These are phyloP conservation scores for Drosophila suboccidentalis DNA, from an alignment of 2,888 invertebrate species.

Conservation along the genomic window DNA sequence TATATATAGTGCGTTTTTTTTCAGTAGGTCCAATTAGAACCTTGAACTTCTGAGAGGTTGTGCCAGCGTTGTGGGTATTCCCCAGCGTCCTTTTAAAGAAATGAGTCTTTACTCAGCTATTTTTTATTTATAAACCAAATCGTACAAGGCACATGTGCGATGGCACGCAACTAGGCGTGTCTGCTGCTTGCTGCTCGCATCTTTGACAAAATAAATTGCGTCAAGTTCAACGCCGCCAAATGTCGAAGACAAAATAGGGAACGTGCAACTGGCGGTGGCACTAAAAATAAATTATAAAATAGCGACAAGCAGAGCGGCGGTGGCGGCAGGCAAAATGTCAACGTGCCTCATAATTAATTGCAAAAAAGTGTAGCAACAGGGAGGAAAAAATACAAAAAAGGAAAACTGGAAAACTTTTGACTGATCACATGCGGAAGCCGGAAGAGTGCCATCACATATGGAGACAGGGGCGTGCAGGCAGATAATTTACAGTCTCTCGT, in stretches of 20 bases:
- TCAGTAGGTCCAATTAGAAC: constrained; percentile 21
- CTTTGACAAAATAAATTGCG: constrained; percentile 80
- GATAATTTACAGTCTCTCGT: constrained; percentile 41
- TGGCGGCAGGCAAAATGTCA: constrained; percentile 59
- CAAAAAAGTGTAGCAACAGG: constrained; percentile 47
- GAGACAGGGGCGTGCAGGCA: background rate
- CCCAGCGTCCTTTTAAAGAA: constrained; percentile 51
- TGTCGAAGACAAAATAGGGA: constrained; percentile 73
- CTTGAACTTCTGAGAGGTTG: constrained; percentile 41
- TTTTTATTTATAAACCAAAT: constrained; percentile 56
- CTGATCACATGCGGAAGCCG: constrained; percentile 78
- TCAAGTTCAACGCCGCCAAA: constrained; percentile 80
- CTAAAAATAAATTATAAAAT: constrained; percentile 77
- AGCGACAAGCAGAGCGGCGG: constrained; percentile 53
- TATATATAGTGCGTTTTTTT: background rate
- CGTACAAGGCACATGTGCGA: constrained; percentile 59
- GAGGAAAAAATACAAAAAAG: constrained; percentile 5
- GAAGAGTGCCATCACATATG: constrained; percentile 38
- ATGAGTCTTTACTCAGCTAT: constrained; percentile 46
- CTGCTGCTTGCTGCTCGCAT: constrained; percentile 36
- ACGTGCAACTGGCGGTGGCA: constrained; percentile 47
- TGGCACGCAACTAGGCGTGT: constrained; percentile 73
- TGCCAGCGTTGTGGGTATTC: constrained; percentile 59
- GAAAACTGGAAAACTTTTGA: constrained; percentile 62
- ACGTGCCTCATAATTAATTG: constrained; percentile 80